Percentiles rank a stretch among this genome's conserved stretches.
Conservation (phyloP, 1,140 invertebrate species). For the Planococcus citri region DNA sequence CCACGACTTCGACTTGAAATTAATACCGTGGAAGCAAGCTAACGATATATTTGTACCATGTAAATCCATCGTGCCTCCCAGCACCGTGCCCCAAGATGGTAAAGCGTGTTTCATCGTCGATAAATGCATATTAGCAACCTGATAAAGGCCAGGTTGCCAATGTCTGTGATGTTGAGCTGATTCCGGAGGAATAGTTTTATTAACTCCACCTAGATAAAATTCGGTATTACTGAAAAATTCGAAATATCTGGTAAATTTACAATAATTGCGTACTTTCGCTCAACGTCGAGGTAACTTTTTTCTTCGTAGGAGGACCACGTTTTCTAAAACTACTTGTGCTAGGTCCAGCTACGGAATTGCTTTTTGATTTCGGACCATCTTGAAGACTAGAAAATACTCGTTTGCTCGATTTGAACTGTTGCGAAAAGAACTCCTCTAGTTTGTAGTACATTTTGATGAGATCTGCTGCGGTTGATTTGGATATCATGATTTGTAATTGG, state of each 20-base stretch:
- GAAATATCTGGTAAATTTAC: neutral
- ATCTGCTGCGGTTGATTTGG: conserved; percentile 90
- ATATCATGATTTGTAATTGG: conserved; percentile 90
- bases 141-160: conserved; percentile 69
- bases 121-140: conserved; percentile 60
- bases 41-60: conserved; percentile 84
- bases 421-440: conserved; percentile 91
- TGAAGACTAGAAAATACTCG: conserved; percentile 71
- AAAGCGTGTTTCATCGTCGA: conserved; percentile 52
- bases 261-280: conserved; percentile 14
- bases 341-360: conserved; percentile 32
- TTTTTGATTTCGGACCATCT: conserved; percentile 29
- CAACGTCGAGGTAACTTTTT: conserved; percentile 33
- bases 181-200: conserved; percentile 13
- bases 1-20: conserved; percentile 95
- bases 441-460: conserved; percentile 92
- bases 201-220: neutral
- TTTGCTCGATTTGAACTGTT: conserved; percentile 87
- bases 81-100: conserved; percentile 64
- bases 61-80: conserved; percentile 86
- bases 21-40: conserved; percentile 94
- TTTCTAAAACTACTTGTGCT: conserved; percentile 26
- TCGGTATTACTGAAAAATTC: neutral
- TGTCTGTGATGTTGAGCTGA: conserved; percentile 64
- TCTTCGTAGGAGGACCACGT: conserved; percentile 27